These are phyloP conservation scores for Drosophila sechellia DNA, from an alignment of 1,140 invertebrate genomes.

Conservation along the genomic window DNA sequence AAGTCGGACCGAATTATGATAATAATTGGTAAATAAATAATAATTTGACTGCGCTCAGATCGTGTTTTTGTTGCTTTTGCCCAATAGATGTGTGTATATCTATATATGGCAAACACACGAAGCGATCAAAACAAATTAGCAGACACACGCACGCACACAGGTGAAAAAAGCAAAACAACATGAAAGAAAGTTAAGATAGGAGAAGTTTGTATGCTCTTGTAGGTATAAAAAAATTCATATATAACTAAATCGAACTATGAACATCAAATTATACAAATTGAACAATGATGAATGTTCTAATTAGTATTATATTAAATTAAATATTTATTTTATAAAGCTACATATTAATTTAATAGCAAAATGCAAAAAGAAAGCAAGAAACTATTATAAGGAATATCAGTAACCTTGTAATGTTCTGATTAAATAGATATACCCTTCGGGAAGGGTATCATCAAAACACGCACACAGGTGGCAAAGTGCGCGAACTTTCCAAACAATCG, in stretches of 20 bases:
- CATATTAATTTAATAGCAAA: no score
- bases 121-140: constrained; percentile 61
- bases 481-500: constrained; percentile 32
- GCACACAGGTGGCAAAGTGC: constrained; percentile 44
- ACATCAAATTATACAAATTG: no score
- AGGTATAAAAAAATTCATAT: neutral
- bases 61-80: constrained; percentile 21
- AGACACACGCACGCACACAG: constrained; percentile 36
- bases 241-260: no score
- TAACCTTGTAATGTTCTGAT: neutral
- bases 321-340: neutral
- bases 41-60: constrained; percentile 36
- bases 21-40: constrained; percentile 59
- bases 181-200: constrained; percentile 5
- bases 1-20: constrained; percentile 36
- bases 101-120: constrained; percentile 56
- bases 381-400: no score
- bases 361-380: no score
- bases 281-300: no score
- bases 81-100: no score
- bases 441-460: neutral
- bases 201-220: neutral
- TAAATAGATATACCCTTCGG: neutral
- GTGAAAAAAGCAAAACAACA: neutral
- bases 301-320: no score